These are phyloP conservation scores for Mirounga angustirostris DNA, from an alignment of 2,113 vertebrate species.

Conservation along the genomic window DNA sequence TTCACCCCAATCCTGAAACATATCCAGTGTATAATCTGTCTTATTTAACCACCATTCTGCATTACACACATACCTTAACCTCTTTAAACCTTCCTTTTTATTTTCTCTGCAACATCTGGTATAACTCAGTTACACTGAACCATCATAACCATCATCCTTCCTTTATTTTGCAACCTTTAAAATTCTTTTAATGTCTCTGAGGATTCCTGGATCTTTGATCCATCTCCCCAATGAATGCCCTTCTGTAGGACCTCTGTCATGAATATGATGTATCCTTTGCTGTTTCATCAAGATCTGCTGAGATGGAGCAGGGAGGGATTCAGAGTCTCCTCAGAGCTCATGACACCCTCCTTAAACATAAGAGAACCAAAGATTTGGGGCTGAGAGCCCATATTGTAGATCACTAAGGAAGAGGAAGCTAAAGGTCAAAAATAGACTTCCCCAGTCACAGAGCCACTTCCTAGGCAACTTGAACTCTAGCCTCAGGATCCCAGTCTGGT, in stretches of 20 bases:
- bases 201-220: neutral
- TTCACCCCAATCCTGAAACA: neutral
- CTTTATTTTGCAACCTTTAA: neutral
- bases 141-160: neutral
- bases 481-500: neutral
- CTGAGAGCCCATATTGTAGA: neutral
- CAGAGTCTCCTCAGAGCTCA: neutral
- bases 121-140: neutral
- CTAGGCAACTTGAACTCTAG: neutral
- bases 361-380: neutral
- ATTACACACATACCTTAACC: neutral
- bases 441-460: neutral
- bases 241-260: neutral
- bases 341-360: neutral
- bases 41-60: neutral
- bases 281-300: neutral
- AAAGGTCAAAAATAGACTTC: neutral
- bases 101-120: neutral
- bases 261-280: neutral
- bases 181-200: neutral
- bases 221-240: neutral
- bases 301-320: neutral
- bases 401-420: neutral
- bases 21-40: neutral
- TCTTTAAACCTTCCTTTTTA: neutral